Base-by-base conservation (phyloP, 2,888 invertebrate species). In the Agrotis segetum region DNA sequence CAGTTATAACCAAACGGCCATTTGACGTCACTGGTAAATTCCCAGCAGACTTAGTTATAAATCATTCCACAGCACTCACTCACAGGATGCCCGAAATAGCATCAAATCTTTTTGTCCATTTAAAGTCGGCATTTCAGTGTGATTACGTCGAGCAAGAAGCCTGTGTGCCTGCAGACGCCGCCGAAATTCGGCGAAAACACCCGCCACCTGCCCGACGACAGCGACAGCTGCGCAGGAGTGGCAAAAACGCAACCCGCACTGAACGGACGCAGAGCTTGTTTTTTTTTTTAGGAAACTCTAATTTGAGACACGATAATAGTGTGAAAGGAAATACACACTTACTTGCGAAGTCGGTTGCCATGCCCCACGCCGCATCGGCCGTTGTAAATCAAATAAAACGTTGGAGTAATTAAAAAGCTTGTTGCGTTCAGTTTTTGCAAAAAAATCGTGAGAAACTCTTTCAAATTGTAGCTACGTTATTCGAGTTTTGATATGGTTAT, bases 151-250 rank as follows among this genome's bases (percentile, higher is more conserved):
- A 46, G 52, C 60, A 77, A 79, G 79, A 69, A 72, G 55, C 67
- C 68, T 74, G 77, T 47, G 63, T 69, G 63, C 68, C 59, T 62
- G 53, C 67, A 47, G 70, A 63, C 67, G 68, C 81, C 82, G 82
- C 76, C 83, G 47, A 84, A 86, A 84, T 90, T 90, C 88, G 90
- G 81, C 91, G 90, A 91, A 92, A 86, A 76, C 74, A 58, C 59
- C 71, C 69, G 84, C 93, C 93, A 93, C 93, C 93, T 93, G 93
- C 87, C 86, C 59, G 68, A 21, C 79, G 84, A 69, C 88, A 85
- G 85, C 79, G 85, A 69, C 88, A 86, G 87, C 87, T 88, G 88
- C 85, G 74, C 72, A 67, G 59, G 69, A 68, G 62, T 67, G 67
- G 77, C 70, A 79, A 81, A 86, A 85, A 85, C 79, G 77, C 81